phyloP scores from a whole-genome alignment of 2,888 invertebrate species.

The Lathronympha strigana region DNA sequence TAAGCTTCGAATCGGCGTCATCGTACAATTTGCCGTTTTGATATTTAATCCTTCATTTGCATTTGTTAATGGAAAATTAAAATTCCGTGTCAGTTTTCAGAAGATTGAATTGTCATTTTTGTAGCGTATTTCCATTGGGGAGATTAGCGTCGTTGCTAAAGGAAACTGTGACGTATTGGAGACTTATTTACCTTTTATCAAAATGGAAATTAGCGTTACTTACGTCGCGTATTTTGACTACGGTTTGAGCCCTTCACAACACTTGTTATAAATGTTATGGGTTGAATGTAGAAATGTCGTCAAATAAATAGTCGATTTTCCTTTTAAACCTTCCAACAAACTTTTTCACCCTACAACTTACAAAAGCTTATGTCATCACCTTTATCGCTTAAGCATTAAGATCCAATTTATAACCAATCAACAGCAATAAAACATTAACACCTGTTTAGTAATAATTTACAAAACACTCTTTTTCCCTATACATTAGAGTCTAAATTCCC shows the following conservation, averaged over 20 bases:
- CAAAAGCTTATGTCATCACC: slow-evolving; percentile 6
- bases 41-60: slow-evolving; percentile 27
- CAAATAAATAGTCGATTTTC: not conserved
- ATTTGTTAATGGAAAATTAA: slow-evolving; percentile 20
- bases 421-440: not conserved
- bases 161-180: too few species aligned
- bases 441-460: not conserved
- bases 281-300: too few species aligned
- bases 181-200: too few species aligned
- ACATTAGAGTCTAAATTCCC: slow-evolving; percentile 23
- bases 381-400: not conserved
- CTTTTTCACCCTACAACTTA: not conserved
- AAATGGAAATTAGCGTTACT: too few species aligned
- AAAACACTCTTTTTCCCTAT: not conserved
- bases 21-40: slow-evolving; percentile 20
- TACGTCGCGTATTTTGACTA: too few species aligned
- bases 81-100: slow-evolving; percentile 11
- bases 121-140: not conserved
- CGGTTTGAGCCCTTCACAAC: too few species aligned
- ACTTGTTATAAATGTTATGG: too few species aligned
- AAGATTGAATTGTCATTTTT: slow-evolving; percentile 1
- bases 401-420: slow-evolving; percentile 7
- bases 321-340: not conserved
- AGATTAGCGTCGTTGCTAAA: too few species aligned
- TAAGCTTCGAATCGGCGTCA: too few species aligned